Conservation (phyloP, 2,113 vertebrate species). For the Psammodynastes pulverulentus region DNA sequence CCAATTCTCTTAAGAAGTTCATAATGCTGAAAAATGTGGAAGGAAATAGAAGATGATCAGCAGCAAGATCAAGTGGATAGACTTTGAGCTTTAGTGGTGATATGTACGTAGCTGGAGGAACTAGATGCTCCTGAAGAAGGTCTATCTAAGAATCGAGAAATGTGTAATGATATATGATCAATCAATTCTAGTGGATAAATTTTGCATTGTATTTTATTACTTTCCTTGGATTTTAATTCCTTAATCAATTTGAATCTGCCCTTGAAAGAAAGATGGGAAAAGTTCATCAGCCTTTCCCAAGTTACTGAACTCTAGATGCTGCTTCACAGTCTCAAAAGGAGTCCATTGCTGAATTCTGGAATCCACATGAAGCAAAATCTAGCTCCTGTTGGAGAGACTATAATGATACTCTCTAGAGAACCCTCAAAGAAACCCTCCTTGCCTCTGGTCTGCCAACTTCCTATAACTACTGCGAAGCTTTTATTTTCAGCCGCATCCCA, state of each 20-base stretch:
- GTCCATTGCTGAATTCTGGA: background rate
- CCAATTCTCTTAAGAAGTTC: background rate
- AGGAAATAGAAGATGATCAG: background rate
- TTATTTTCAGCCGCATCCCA: background rate
- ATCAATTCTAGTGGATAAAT: background rate
- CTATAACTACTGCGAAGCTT: background rate
- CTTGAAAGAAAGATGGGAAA: background rate
- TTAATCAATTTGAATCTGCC: background rate
- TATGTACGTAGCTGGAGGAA: background rate
- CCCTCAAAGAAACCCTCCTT: background rate
- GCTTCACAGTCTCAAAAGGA: background rate
- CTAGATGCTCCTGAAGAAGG: background rate
- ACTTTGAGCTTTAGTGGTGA: background rate
- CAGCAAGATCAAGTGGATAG: background rate
- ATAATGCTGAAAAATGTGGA: background rate
- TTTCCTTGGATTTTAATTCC: background rate
- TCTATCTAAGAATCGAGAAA: background rate
- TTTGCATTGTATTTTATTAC: background rate
- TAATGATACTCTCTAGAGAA: background rate
- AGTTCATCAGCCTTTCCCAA: background rate
- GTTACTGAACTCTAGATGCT: background rate
- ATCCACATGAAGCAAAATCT: background rate
- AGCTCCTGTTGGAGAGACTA: background rate
- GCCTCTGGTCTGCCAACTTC: background rate
- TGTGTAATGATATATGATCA: background rate